phyloP scores from a whole-genome alignment of 2,797 vertebrate genomes.

The Cygnus olor region DNA sequence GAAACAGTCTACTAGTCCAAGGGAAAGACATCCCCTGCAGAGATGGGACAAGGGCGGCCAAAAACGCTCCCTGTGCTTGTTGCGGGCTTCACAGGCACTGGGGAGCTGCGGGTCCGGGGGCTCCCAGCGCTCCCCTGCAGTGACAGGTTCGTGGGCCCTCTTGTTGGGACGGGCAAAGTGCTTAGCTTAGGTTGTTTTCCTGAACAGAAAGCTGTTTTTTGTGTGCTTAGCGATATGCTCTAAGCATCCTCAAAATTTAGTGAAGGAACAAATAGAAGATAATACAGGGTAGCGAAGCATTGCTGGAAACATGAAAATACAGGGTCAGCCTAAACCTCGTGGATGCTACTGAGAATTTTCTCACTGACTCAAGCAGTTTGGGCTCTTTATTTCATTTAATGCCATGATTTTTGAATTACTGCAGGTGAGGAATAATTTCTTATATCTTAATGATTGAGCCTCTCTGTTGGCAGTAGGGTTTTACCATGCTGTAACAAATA shows the following conservation, averaged over 20 bases:
- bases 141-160: neutral
- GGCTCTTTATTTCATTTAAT: neutral
- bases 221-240: neutral
- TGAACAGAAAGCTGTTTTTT: neutral
- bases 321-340: neutral
- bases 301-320: neutral
- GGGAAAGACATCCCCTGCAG: neutral
- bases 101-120: neutral
- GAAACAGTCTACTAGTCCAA: neutral
- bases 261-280: neutral
- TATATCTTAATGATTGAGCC: neutral
- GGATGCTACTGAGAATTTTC: neutral
- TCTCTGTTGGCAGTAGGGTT: neutral
- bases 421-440: neutral
- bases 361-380: neutral
- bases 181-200: neutral
- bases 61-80: neutral
- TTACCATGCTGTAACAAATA: neutral
- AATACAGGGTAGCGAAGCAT: neutral
- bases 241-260: neutral
- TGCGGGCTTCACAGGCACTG: neutral
- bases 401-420: neutral
- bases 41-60: neutral
- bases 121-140: fast-evolving
- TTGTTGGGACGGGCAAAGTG: neutral